Percentiles rank a stretch among this genome's conserved stretches.
Conservation (phyloP, 2,797 vertebrate genomes). For the Sylvia borin region DNA sequence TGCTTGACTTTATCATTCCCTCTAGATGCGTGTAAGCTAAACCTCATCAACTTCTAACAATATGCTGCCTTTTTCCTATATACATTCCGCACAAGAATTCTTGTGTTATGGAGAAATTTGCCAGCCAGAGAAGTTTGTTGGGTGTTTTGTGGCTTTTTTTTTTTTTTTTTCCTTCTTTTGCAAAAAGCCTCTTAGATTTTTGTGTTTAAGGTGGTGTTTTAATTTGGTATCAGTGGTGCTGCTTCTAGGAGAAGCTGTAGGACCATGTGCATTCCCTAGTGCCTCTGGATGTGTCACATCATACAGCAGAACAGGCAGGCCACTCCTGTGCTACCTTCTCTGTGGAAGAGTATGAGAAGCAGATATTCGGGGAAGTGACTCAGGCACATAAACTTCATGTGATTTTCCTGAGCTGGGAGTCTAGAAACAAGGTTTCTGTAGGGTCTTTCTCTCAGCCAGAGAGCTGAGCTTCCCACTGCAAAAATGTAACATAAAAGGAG, state of each 20-base stretch:
- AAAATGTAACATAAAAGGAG: not conserved
- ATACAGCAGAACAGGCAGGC: not conserved
- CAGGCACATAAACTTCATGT: not conserved
- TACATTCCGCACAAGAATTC: not conserved
- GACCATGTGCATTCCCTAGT: not conserved
- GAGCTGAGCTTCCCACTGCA: not conserved
- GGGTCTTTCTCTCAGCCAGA: not conserved
- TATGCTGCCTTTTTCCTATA: not conserved
- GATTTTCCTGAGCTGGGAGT: not conserved
- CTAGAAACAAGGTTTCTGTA: not conserved
- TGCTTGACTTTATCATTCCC: not conserved
- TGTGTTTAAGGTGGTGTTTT: not conserved
- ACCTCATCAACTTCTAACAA: not conserved
- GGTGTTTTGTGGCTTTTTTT: not conserved
- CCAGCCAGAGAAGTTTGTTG: not conserved
- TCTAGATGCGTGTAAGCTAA: not conserved
- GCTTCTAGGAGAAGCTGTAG: not conserved
- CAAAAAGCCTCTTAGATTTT: not conserved
- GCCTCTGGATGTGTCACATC: not conserved
- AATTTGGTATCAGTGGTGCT: not conserved
- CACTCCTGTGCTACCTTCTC: rapidly evolving
- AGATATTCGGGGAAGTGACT: not conserved
- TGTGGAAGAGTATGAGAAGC: not conserved
- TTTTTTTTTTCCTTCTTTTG: not conserved
- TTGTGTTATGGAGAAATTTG: conserved; percentile 4